phyloP scores from a whole-genome alignment of 2,797 vertebrate species.

The Meriones psammophilus region DNA sequence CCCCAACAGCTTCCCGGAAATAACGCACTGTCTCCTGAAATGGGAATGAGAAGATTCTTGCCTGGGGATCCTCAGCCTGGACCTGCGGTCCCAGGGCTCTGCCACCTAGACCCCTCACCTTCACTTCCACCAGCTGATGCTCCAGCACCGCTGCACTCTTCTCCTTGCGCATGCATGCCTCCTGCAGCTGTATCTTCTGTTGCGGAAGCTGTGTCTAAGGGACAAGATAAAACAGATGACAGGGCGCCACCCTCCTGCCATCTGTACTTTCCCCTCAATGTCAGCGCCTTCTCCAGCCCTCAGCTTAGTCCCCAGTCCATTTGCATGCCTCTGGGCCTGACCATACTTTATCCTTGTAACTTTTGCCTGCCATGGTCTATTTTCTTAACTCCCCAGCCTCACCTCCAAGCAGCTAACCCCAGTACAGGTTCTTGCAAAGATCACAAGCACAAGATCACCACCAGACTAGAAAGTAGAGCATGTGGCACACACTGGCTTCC shows the following conservation, averaged over 20 bases:
- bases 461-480: not conserved
- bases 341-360: not conserved
- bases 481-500: not conserved
- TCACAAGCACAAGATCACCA: not conserved
- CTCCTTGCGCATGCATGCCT: constrained; percentile 83
- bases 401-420: not conserved
- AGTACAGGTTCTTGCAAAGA: not conserved
- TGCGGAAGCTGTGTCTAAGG: constrained; percentile 86
- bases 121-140: constrained; percentile 86
- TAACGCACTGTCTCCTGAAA: constrained; percentile 85
- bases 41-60: not conserved
- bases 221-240: not conserved
- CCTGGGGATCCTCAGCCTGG: not conserved
- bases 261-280: not conserved
- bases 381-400: not conserved
- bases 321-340: not conserved
- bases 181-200: constrained; percentile 86
- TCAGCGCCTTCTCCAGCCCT: constrained; percentile 1
- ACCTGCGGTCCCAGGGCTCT: not conserved
- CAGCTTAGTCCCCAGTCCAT: not conserved
- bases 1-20: constrained; percentile 84
- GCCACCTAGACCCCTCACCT: constrained; percentile 74
- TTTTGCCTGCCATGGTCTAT: not conserved
- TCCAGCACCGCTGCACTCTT: constrained; percentile 82
- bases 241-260: not conserved